phyloP scores from a whole-genome alignment of 2,113 vertebrate species.

The Platichthys flesus region DNA sequence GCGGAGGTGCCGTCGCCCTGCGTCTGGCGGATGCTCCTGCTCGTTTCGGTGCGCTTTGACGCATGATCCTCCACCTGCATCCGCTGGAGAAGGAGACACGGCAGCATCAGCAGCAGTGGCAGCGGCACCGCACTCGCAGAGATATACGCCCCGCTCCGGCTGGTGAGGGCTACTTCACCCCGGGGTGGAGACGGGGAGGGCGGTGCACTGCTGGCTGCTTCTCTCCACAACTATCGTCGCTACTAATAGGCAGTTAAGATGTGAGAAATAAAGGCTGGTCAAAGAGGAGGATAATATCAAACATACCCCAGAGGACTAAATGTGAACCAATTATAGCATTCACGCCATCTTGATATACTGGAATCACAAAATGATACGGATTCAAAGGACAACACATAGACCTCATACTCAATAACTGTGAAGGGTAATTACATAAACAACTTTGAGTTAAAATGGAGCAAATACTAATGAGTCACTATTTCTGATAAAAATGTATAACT shows the following conservation, averaged over 20 bases:
- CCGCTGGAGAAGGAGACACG: slow-evolving; percentile 40
- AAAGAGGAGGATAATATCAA: background rate
- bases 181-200: background rate
- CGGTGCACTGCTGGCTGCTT: background rate
- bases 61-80: slow-evolving; percentile 57
- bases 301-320: background rate
- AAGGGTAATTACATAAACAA: slow-evolving; percentile 22
- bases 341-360: too few species aligned
- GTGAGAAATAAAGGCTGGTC: background rate
- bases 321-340: too few species aligned
- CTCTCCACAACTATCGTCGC: background rate
- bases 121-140: slow-evolving; percentile 67
- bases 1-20: background rate
- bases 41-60: slow-evolving; percentile 31
- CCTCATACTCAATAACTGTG: background rate
- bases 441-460: slow-evolving; percentile 20
- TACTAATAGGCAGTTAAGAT: background rate
- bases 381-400: too few species aligned
- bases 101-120: slow-evolving; percentile 53
- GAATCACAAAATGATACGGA: too few species aligned
- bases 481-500: slow-evolving; percentile 4
- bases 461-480: background rate
- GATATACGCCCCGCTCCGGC: slow-evolving; percentile 70
- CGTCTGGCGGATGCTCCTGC: background rate
- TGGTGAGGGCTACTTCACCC: slow-evolving; percentile 59